Base-by-base conservation (phyloP, 2,113 vertebrate species). In the Tupaia chinensis region DNA sequence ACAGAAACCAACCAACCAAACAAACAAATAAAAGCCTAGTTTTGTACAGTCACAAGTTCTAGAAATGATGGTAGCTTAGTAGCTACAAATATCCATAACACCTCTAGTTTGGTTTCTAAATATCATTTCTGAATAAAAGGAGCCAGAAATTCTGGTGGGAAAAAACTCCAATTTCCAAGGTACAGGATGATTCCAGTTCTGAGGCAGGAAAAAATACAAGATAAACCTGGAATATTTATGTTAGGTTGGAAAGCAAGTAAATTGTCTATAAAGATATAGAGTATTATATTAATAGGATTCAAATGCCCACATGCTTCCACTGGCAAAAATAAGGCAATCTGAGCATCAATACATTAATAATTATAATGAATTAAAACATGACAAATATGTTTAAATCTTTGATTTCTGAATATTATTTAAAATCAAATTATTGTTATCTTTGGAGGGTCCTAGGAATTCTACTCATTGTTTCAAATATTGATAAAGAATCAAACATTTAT, bases 401-500 rank as follows among this genome's bases (percentile, higher is more conserved):
- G 16, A 65, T 29, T 96, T 95, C n/a, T 72, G 9, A 83, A 69
- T 70, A 9, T 65, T 93, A 44, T 9, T 69, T 79, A 89, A 92
- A 76, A 29, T 79, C 17, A 65, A 5, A 3, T 73, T 20, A 56
- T 73, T 74, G 61, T 53, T 23, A 74, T 19, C 68, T 80, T 89
- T 84, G 12, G 0, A 79, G 22, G 20, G 61, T 76, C 15, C 32
- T 78, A 89, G 53, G 8, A 1, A 83, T 83, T 63, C n/a, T 87
- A 60, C 15, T 95, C 19, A 61, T 90, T 80, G 60, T 69, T 86
- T 79, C 90, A 4, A 86, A 86, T 86, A 91, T 53, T n/a, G 20
- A 7, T 87, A 72, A 87, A 65, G 19, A 87, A 74, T 69, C 9
- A 87, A 91, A 76, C 16, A 76, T 60, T 85, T 82, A 56, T 20